Evolutionary conservation across 2,113 vertebrate species (phyloP).

Genomic region (Calyptommatus sinebrachiatus): DNA sequence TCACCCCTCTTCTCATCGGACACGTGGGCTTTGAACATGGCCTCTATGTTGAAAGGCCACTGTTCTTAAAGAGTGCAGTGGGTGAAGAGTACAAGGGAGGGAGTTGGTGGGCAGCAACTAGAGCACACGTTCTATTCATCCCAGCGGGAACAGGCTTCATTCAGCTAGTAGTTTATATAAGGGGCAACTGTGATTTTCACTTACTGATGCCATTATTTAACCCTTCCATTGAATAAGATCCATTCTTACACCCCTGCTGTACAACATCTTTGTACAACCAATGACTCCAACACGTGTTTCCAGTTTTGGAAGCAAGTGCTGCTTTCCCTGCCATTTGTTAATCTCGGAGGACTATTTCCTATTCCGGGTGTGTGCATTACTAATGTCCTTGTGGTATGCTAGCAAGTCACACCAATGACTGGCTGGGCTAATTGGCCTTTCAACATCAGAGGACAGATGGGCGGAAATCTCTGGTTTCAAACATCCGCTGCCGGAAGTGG

Average conservation of each 20-base stretch:
- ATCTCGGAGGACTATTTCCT: not conserved
- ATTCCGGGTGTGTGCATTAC: fast-evolving
- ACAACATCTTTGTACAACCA: not conserved
- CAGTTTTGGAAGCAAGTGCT: not conserved
- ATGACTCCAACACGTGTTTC: not conserved
- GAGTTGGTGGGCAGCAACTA: too few species aligned
- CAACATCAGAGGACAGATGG: not conserved
- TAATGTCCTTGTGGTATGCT: fast-evolving
- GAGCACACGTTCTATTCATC: too few species aligned
- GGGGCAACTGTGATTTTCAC: not conserved
- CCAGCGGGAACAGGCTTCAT: too few species aligned
- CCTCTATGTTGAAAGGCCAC: too few species aligned
- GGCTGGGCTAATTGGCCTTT: fast-evolving
- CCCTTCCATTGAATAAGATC: not conserved
- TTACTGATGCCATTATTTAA: not conserved
- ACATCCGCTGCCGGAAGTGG: not conserved
- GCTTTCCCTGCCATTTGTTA: not conserved
- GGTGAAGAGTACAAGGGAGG: too few species aligned
- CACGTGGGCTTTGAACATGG: too few species aligned
- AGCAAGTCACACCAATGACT: not conserved
- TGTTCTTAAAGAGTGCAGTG: too few species aligned
- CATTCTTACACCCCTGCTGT: not conserved
- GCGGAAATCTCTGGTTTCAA: fast-evolving
- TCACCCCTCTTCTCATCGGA: too few species aligned
- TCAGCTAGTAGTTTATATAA: too few species aligned